Evolutionary conservation across 1,140 invertebrate genomes (phyloP).

Genomic region (Plectus sambesii): DNA sequence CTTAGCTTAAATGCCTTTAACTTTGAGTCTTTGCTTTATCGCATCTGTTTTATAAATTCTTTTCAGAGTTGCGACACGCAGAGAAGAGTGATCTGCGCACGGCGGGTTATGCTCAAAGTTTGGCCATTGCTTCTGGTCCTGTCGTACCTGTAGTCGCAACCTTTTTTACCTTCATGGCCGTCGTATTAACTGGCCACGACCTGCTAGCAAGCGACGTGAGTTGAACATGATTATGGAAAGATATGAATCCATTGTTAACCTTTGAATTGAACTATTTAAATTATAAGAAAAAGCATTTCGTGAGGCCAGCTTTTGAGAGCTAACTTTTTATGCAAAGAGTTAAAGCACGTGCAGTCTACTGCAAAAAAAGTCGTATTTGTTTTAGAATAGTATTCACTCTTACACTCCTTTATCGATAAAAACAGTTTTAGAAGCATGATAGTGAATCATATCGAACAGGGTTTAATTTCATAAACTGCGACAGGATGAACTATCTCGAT

Average conservation of each 20-base stretch:
- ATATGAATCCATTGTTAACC: background rate
- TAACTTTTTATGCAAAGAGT: slow-evolving; percentile 3
- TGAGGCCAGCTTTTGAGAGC: too few species aligned
- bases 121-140: slow-evolving; percentile 55
- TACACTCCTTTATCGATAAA: too few species aligned
- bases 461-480: too few species aligned
- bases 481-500: too few species aligned
- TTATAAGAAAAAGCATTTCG: too few species aligned
- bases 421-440: too few species aligned
- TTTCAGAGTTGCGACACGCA: slow-evolving; percentile 52
- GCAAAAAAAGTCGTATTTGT: too few species aligned
- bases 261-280: background rate
- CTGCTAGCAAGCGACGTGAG: slow-evolving; percentile 56
- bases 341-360: too few species aligned
- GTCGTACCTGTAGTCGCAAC: slow-evolving; percentile 56
- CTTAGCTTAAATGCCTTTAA: too few species aligned
- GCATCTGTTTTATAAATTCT: slow-evolving; percentile 7
- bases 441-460: too few species aligned
- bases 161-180: slow-evolving; percentile 57
- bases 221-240: slow-evolving; percentile 2
- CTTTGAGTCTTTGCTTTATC: slow-evolving; percentile 3
- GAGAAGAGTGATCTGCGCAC: slow-evolving; percentile 54
- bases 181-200: slow-evolving; percentile 54
- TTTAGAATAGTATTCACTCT: too few species aligned
- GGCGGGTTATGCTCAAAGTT: slow-evolving; percentile 54